These are phyloP conservation scores for Calephelis virginiensis DNA, from an alignment of 1,140 invertebrate genomes.

Conservation along the genomic window DNA sequence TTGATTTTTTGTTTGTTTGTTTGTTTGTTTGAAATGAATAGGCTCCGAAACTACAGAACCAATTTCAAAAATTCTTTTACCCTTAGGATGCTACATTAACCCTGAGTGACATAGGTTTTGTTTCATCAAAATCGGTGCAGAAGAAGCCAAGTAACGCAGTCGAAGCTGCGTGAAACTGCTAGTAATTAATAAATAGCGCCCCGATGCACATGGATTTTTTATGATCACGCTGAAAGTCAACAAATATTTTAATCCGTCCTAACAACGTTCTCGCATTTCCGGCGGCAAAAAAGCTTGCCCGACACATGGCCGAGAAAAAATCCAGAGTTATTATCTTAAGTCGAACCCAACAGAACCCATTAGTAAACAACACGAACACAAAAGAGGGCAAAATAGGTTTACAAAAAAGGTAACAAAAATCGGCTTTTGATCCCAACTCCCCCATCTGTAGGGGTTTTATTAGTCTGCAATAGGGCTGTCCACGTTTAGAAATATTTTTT, in stretches of 20 bases:
- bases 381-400: conserved; percentile 75
- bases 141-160: too few species aligned
- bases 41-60: too few species aligned
- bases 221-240: conserved; percentile 67
- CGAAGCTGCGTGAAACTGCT: too few species aligned
- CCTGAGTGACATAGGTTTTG: too few species aligned
- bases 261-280: conserved; percentile 71
- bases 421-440: conserved; percentile 72
- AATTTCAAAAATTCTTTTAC: too few species aligned
- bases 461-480: conserved; percentile 48
- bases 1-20: too few species aligned
- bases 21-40: too few species aligned
- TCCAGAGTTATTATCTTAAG: conserved; percentile 75
- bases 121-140: too few species aligned
- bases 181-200: too few species aligned
- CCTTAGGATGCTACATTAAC: too few species aligned
- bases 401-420: conserved; percentile 75
- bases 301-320: conserved; percentile 74
- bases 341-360: conserved; percentile 77
- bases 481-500: too few species aligned
- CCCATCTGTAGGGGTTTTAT: conserved; percentile 72
- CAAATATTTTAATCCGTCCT: conserved; percentile 73
- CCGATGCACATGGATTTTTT: neutral
- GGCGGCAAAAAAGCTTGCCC: conserved; percentile 60
- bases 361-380: conserved; percentile 77